Percentiles rank a stretch among this genome's conserved stretches.
These are phyloP conservation scores for Hemithea aestivaria DNA, from an alignment of 2,888 invertebrate species.

Conservation along the genomic window DNA sequence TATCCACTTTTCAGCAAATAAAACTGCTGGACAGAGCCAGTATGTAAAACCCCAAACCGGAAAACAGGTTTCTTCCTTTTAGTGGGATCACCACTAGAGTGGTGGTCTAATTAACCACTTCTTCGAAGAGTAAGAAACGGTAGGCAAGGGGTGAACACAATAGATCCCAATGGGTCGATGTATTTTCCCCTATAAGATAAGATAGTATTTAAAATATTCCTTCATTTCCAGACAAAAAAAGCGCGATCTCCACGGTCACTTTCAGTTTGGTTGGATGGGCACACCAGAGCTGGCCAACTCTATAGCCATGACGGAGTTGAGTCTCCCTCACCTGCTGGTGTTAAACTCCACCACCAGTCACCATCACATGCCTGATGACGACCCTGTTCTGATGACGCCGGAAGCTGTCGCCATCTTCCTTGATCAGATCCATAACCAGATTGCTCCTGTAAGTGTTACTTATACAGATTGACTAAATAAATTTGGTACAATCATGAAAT, in stretches of 20 bases:
- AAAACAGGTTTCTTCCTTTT: no score
- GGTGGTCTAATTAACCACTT: no score
- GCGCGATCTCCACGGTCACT: constrained; percentile 87
- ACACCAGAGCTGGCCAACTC: constrained; percentile 94
- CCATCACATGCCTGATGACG: constrained; percentile 93
- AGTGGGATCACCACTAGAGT: no score
- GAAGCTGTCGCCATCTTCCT: constrained; percentile 87
- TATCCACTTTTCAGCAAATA: no score
- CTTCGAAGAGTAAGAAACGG: no score
- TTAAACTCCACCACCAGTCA: constrained; percentile 95
- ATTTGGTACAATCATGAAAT: no score
- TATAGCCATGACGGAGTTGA: constrained; percentile 92
- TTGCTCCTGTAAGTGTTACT: constrained; percentile 82
- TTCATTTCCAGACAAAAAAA: constrained; percentile 66
- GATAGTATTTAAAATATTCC: no score
- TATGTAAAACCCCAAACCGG: no score
- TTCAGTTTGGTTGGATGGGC: constrained; percentile 98
- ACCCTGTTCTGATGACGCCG: constrained; percentile 88
- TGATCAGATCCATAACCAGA: constrained; percentile 87
- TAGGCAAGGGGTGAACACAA: no score
- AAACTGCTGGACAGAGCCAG: no score
- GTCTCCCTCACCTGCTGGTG: constrained; percentile 91
- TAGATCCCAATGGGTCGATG: no score
- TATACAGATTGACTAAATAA: background rate
- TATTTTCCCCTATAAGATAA: no score